Evolutionary conservation across 2,888 invertebrate genomes (phyloP).

Genomic region (Scaptomyza reducta): DNA sequence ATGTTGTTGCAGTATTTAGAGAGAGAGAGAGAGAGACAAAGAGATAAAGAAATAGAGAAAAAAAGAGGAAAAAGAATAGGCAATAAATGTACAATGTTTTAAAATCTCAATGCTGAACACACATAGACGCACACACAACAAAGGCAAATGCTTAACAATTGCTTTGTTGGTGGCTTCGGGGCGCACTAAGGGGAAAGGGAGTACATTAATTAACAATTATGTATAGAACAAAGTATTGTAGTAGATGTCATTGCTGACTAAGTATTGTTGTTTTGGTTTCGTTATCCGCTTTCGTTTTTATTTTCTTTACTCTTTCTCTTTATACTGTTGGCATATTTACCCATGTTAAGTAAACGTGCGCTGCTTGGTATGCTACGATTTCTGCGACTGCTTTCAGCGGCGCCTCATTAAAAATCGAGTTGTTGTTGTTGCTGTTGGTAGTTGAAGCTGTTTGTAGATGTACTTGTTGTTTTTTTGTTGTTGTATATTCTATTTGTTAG

Average conservation of each 20-base stretch:
- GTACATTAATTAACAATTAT: slow-evolving; percentile 45
- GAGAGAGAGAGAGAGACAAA: slow-evolving; percentile 31
- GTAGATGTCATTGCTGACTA: slow-evolving; percentile 16
- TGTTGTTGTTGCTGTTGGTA: slow-evolving; percentile 32
- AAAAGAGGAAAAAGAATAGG: slow-evolving; percentile 38
- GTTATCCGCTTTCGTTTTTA: slow-evolving; percentile 3
- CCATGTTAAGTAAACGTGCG: slow-evolving; percentile 78
- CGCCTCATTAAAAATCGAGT: slow-evolving; percentile 48
- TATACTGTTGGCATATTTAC: slow-evolving; percentile 67
- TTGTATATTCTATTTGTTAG: slow-evolving; percentile 32
- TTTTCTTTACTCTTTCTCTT: not conserved
- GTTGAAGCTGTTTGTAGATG: slow-evolving; percentile 35
- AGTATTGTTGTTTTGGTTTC: slow-evolving; percentile 3
- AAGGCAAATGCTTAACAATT: slow-evolving; percentile 20
- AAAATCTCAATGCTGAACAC: slow-evolving; percentile 32
- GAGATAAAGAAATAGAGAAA: slow-evolving; percentile 36
- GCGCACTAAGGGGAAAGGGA: slow-evolving; percentile 47
- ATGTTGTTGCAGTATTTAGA: slow-evolving; percentile 41
- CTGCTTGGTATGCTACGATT: slow-evolving; percentile 67
- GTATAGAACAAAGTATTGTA: slow-evolving; percentile 13
- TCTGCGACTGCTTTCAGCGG: slow-evolving; percentile 48
- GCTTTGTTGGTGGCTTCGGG: slow-evolving; percentile 27
- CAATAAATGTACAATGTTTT: slow-evolving; percentile 43
- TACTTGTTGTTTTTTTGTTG: slow-evolving; percentile 41
- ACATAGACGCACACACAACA: slow-evolving; percentile 21